Evolutionary conservation across 2,888 invertebrate species (phyloP), one percentile per base, ranked within the genome.

Genomic region (Bhutanitis thaidina): DNA sequence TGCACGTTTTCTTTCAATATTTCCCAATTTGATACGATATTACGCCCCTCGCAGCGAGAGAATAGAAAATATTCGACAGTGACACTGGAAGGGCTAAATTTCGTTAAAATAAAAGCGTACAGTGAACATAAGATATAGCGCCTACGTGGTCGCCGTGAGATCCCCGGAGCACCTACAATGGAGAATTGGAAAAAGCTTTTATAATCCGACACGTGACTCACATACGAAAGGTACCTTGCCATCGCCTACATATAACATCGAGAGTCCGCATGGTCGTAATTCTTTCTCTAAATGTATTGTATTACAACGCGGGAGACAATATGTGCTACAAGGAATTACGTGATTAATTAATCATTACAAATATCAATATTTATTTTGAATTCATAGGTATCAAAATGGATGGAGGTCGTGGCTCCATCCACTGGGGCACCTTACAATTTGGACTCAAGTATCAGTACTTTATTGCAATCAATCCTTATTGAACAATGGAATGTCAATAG

Each of bases 111-210:
- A 88, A 88, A 87, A 88, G 87, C 83, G 84, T 76, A 80, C 80
- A 77, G 80, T 76, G 80, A 80, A 74, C 76, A 76, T 77, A 87
- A 89, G 88, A 89, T 89, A 89, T 88, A 79, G 87, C 85, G 79
- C 80, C 83, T 86, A 89, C 89, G 89, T 89, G 89, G 87, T 80
- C 81, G 77, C 79, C 74, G 77, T 65, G 78, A 76, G 77, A 76
- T 76, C 81, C 74, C 76, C 69, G 68, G 79, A 73, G 77, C 80
- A 80, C 70, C 77, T 75, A 80, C 87, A 81, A 83, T 82, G 78
- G 88, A 83, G 88, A 88, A 89, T 89, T 88, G 88, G 89, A 89
- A 89, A 89, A 89, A 86, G 88, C 88, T 89, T 88, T 88, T 89
- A 89, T 89, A 88, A 89, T 89, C 89, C 86, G 69, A 78, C 67